Percentiles rank a stretch among this genome's conserved stretches.
These are phyloP conservation scores for Ursus arctos DNA, from an alignment of 2,113 vertebrate species.

Conservation along the genomic window DNA sequence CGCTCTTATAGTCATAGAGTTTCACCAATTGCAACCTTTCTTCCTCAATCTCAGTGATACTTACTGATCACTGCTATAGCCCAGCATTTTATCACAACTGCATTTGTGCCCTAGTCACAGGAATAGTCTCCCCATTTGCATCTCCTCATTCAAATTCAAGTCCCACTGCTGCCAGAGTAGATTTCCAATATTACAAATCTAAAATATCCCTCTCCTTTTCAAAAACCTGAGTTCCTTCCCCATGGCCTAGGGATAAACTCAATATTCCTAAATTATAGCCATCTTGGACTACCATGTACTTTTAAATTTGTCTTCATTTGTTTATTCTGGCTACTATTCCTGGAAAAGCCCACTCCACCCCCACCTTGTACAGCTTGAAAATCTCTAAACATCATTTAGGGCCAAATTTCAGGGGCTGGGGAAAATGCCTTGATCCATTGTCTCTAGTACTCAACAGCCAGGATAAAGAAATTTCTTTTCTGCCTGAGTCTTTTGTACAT, in stretches of 20 bases:
- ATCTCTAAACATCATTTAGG: not conserved
- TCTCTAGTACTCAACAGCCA: not conserved
- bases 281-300: too few relatives aligned
- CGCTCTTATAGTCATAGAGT: not conserved
- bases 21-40: not conserved
- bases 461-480: not conserved
- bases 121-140: not conserved
- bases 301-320: not conserved
- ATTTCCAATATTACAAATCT: not conserved
- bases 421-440: not conserved
- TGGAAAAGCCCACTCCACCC: not conserved
- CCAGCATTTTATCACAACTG: not conserved
- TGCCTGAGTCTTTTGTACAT: not conserved
- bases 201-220: not conserved
- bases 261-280: not conserved
- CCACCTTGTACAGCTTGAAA: not conserved
- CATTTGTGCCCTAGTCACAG: not conserved
- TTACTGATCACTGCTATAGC: not conserved
- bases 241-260: not conserved
- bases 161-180: not conserved
- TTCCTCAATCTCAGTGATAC: not conserved
- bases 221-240: not conserved
- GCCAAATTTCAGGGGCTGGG: not conserved
- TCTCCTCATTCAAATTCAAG: not conserved
- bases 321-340: not conserved